phyloP scores from a whole-genome alignment of 2,113 vertebrate species.

The Cisticola juncidis region DNA sequence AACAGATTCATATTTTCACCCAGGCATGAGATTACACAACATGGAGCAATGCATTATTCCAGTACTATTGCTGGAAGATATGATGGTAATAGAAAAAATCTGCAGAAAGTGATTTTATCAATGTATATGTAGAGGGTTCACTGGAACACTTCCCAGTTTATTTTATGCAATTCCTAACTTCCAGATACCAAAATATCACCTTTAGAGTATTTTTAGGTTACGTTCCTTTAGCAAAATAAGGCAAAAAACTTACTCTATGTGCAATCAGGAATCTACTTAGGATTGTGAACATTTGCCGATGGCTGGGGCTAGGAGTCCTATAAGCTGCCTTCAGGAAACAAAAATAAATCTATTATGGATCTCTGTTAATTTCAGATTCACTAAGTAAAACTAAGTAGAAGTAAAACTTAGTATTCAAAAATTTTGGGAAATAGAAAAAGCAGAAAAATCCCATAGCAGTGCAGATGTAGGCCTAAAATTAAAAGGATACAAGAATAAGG shows the following conservation, averaged over 20 bases:
- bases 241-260: not conserved
- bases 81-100: not conserved
- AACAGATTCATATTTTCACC: not conserved
- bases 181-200: not conserved
- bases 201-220: not conserved
- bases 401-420: not conserved
- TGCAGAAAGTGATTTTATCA: not conserved
- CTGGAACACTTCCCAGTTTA: not conserved
- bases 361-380: not conserved
- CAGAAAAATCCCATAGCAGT: no score
- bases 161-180: not conserved
- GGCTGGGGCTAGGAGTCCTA: not conserved
- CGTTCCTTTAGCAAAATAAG: not conserved
- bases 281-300: not conserved
- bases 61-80: not conserved
- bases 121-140: rapidly evolving
- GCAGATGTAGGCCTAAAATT: no score
- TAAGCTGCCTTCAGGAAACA: not conserved
- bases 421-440: no score
- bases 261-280: not conserved
- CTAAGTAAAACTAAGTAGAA: not conserved
- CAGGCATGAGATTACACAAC: not conserved
- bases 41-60: not conserved
- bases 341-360: not conserved
- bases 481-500: no score